These are phyloP conservation scores for Xyliphius kryptos DNA, from an alignment of 2,113 vertebrate species.

Conservation along the genomic window DNA sequence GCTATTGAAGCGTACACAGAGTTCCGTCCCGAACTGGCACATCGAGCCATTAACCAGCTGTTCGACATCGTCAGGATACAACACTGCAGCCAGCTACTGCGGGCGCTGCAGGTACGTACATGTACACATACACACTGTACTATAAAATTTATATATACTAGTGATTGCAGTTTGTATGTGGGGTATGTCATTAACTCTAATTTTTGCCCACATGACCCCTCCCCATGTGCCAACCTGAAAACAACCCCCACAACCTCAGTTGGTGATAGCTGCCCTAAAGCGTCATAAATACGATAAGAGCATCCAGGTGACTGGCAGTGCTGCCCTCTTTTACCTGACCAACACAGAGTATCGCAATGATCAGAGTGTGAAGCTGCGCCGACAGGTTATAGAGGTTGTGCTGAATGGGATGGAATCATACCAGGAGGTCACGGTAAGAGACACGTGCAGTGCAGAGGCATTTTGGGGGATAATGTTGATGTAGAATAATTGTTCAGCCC, in stretches of 20 bases:
- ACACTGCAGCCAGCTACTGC: slow-evolving; percentile 85
- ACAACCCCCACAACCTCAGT: slow-evolving; percentile 51
- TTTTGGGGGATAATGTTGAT: too few relatives aligned
- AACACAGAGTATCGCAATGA: slow-evolving; percentile 89
- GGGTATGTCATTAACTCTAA: not conserved
- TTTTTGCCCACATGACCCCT: not conserved
- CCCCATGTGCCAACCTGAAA: too few relatives aligned
- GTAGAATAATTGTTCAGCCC: too few relatives aligned
- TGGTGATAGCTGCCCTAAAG: slow-evolving; percentile 90
- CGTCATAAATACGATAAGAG: slow-evolving; percentile 96
- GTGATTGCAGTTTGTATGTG: not conserved
- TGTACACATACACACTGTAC: not conserved
- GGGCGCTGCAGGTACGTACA: slow-evolving; percentile 79
- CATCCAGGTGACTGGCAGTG: slow-evolving; percentile 93
- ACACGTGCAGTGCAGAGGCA: too few relatives aligned
- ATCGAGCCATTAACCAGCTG: slow-evolving; percentile 90
- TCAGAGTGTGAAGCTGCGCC: slow-evolving; percentile 80
- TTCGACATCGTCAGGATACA: slow-evolving; percentile 94
- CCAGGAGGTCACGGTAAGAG: slow-evolving; percentile 93
- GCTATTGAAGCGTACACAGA: slow-evolving; percentile 93
- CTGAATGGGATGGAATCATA: slow-evolving; percentile 97
- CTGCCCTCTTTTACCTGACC: slow-evolving; percentile 93
- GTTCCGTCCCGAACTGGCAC: slow-evolving; percentile 86
- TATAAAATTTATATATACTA: not conserved
- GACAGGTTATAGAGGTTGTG: slow-evolving; percentile 92